Base-by-base conservation (phyloP, 2,113 vertebrate species). In the Sphyrna mokarran region DNA sequence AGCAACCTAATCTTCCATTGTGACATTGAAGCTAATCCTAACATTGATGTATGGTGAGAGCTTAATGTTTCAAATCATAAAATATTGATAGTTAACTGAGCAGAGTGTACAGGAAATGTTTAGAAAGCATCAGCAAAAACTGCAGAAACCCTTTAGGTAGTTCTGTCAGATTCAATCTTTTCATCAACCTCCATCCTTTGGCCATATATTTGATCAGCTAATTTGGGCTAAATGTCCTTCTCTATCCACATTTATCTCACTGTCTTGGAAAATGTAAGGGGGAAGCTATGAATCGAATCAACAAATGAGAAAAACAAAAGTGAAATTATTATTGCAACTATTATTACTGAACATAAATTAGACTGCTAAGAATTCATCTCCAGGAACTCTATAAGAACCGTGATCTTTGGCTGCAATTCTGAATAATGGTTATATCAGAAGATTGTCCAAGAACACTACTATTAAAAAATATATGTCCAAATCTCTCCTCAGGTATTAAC, bases 401-500 rank as follows among this genome's bases (percentile, higher is more conserved):
- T 33, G 18, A 40, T 70, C 37, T 69, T 66, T 66, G 70, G 66
- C 93, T 43, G 93, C 37, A 94, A 70, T 94, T 94, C 70, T 40
- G 90, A 22, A 43, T 94, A 70, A 70, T 66, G 93, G 37, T 43
- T 7, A 54, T 76, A 95, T 48, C 68, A 76, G 5, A 29, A 72
- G 68, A 72, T 72, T 26, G 26, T 95, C 69, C 13, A 20, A 95
- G 69, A 48, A 43, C 69, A 54, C 37, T 95, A 9, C 13, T 54
- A 95, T 95, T 95, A 95, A 72, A 72, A 94, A 33, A 95, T 29
- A 72, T 68, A 72, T 29, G 48, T 76, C n/a, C 40, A 70, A 95
- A 72, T 11, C 69, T 72, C 94, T 72, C 94, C 66, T 95, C 66
- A 95, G 94, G 69, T 72, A 95, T 95, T 72, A 95, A 70, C 72